Conservation (phyloP, 2,888 invertebrate genomes). For the Linnaemya tessellans region DNA sequence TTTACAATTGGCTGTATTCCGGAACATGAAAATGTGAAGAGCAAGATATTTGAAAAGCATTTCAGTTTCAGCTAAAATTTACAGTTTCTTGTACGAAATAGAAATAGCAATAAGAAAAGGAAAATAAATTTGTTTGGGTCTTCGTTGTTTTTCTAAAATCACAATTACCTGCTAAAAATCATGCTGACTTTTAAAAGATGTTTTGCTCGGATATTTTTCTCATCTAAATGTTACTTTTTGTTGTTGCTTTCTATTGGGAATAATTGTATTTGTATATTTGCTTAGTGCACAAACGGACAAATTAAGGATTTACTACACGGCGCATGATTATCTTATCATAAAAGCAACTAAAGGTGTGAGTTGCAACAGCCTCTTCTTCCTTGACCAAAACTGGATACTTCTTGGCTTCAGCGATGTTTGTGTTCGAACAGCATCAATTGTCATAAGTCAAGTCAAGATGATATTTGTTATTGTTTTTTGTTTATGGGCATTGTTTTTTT, state of each 20-base stretch:
- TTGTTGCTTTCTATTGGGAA: conserved; percentile 22
- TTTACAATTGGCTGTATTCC: conserved; percentile 10
- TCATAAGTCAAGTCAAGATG: conserved; percentile 72
- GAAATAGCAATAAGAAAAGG: not conserved
- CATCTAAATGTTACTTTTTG: not conserved
- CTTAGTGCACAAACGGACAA: conserved; percentile 19
- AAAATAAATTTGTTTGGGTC: not conserved
- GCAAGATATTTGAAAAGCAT: conserved; percentile 9
- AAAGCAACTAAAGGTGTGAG: conserved; percentile 66
- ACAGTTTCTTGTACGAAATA: not conserved
- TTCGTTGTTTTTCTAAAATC: conserved; percentile 59
- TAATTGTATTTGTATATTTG: conserved; percentile 46
- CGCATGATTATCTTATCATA: conserved; percentile 64
- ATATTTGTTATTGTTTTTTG: conserved; percentile 32
- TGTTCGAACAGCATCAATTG: conserved; percentile 66
- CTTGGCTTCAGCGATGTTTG: conserved; percentile 51
- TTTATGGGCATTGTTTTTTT: conserved; percentile 37
- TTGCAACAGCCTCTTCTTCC: conserved; percentile 59
- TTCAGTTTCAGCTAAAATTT: conserved; percentile 54
- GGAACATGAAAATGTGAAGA: conserved; percentile 2
- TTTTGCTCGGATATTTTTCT: conserved; percentile 39
- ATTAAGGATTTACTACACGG: conserved; percentile 14
- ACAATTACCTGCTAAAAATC: conserved; percentile 74
- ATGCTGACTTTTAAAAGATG: conserved; percentile 72
- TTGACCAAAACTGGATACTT: not conserved